Evolutionary conservation across 64 coral and sea anemone species (phyloP), one percentile per base, ranked within the genome.

Genomic region (Porites lutea): DNA sequence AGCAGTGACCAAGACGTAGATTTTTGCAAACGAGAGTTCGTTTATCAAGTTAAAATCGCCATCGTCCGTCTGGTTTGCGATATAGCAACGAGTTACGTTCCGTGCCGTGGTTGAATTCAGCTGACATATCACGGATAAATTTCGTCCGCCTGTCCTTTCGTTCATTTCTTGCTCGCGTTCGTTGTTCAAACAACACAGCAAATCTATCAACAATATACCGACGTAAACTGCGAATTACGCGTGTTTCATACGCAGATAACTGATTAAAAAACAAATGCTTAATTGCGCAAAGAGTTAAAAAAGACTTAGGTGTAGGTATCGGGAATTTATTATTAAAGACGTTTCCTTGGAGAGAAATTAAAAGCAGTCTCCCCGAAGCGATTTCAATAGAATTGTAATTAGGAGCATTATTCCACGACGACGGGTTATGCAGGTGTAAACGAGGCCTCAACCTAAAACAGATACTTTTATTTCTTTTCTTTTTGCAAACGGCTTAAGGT

Each of bases 341-440:
- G 21, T 19, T 7, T 65, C 16, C 59, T 46, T 47, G 13, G 2
- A 65, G 27, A 65, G 18, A 16, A 82, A 82, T 82, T 65, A 44
- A 47, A 62, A 65, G 65, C 45, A 44, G 9, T 19, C 11, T 57
- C 9, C 52, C 51, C 21, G 3, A 12, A 13, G 10, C 60, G 18
- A 27, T 48, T 19, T 47, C 15, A 61, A 44, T 22, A 65, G 59
- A 82, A 61, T 62, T 46, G 15, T 65, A 65, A 82, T 82, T 82
- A 65, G 65, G 60, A 47, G 59, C 27, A 82, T 82, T 82, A 44
- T 82, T 64, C 3, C 13, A 82, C 61, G 60, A 48, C 59, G 13
- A 8, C 44, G 59, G 79, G 79, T 1, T 19, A 8, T 18, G 22
- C 79, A 82, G 79, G 79, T 82, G 79, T 48, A 45, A 59, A 48